Percentiles rank a stretch among this genome's conserved stretches.
These are phyloP conservation scores for Bombyx mandarina DNA, from an alignment of 1,140 invertebrate genomes.

Conservation along the genomic window DNA sequence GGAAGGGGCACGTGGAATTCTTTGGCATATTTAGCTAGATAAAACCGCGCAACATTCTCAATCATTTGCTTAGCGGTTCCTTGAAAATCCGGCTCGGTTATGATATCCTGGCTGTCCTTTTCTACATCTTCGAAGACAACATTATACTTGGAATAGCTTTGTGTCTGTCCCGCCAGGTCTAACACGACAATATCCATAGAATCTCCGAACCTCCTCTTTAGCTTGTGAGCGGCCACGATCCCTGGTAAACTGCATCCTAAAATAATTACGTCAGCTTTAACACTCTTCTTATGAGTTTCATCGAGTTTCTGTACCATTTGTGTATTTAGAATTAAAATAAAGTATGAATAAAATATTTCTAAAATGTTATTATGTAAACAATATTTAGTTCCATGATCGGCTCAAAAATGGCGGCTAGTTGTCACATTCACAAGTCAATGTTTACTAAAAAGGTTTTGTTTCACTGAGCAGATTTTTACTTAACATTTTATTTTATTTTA, in stretches of 20 bases:
- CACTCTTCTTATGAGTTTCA: slow-evolving; percentile 7
- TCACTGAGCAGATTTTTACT: too few relatives aligned
- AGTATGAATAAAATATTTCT: neutral
- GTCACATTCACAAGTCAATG: too few relatives aligned
- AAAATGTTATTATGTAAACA: too few relatives aligned
- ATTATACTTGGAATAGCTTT: slow-evolving; percentile 28
- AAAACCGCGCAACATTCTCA: slow-evolving; percentile 34
- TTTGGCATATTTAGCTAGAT: slow-evolving; percentile 34
- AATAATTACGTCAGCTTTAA: slow-evolving; percentile 53
- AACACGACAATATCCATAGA: slow-evolving; percentile 55
- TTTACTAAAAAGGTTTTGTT: too few relatives aligned
- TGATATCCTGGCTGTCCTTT: slow-evolving; percentile 9
- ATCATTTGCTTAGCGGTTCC: slow-evolving; percentile 20
- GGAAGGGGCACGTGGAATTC: slow-evolving; percentile 48
- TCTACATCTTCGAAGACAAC: slow-evolving; percentile 37
- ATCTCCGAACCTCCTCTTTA: slow-evolving; percentile 52
- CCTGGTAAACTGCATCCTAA: slow-evolving; percentile 57
- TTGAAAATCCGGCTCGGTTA: slow-evolving; percentile 9
- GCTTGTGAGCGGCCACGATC: slow-evolving; percentile 55
- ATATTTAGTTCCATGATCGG: too few relatives aligned
- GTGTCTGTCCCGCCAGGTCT: slow-evolving; percentile 24
- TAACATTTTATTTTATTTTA: too few relatives aligned
- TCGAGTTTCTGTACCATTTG: slow-evolving; percentile 4
- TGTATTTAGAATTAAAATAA: neutral
- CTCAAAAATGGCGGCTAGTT: too few relatives aligned